phyloP scores from a whole-genome alignment of 2,797 vertebrate genomes.

The Octomys mimax region DNA sequence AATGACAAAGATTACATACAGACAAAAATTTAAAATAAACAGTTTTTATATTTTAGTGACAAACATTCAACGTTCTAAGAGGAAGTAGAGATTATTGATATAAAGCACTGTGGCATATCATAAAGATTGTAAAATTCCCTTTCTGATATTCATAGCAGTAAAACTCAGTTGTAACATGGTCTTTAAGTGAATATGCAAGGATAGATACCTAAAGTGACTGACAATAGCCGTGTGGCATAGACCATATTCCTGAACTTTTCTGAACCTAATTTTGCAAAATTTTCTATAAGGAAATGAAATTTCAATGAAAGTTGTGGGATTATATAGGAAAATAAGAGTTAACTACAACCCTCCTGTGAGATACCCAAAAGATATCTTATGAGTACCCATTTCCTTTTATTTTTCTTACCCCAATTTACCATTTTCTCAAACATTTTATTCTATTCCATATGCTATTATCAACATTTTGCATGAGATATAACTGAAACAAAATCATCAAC shows the following conservation, averaged over 20 bases:
- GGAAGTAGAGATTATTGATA: not conserved
- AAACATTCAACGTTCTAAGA: not conserved
- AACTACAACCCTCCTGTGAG: not conserved
- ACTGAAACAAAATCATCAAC: not conserved
- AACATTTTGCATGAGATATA: not conserved
- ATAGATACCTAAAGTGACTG: not conserved
- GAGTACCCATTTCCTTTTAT: not conserved
- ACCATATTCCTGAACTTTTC: not conserved
- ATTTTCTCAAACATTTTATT: not conserved
- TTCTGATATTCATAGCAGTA: not conserved
- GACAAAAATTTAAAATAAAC: constrained; percentile 3
- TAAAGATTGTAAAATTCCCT: not conserved
- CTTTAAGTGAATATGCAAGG: not conserved
- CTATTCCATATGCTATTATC: not conserved
- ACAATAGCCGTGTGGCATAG: not conserved
- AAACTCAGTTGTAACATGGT: not conserved
- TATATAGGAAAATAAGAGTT: not conserved
- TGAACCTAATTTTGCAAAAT: not conserved
- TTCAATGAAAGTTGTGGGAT: not conserved
- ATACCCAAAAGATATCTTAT: not conserved
- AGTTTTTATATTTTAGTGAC: not conserved
- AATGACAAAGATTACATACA: not conserved
- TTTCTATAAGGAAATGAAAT: not conserved
- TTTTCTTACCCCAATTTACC: not conserved
- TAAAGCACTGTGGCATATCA: not conserved